These are phyloP conservation scores for Malurus alboscapulatus DNA, from an alignment of 2,113 vertebrate species.

Conservation along the genomic window DNA sequence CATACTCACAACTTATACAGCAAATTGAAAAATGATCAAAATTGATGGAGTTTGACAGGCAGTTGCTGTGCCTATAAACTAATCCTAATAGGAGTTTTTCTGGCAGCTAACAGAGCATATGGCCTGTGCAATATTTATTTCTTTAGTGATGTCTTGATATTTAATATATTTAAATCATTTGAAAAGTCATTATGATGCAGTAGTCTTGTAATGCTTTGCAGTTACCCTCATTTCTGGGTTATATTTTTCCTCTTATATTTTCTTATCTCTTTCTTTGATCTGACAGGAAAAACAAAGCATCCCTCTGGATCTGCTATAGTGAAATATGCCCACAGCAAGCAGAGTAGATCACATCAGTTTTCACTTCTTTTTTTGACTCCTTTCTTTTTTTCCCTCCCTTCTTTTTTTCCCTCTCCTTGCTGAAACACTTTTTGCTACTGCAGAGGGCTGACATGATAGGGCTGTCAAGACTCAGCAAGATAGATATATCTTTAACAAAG, in stretches of 20 bases:
- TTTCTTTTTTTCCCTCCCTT: neutral
- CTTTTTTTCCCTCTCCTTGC: neutral
- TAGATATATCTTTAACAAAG: conserved; percentile 70
- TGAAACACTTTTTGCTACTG: conserved; percentile 67
- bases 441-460: conserved; percentile 70
- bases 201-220: conserved; percentile 42
- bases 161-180: conserved; percentile 56
- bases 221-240: conserved; percentile 39
- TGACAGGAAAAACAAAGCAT: conserved; percentile 68
- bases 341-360: conserved; percentile 64
- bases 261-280: conserved; percentile 70
- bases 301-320: conserved; percentile 55
- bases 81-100: conserved; percentile 62
- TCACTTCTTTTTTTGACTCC: conserved; percentile 17
- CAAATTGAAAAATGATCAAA: conserved; percentile 56
- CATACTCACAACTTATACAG: neutral
- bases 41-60: conserved; percentile 26
- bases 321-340: conserved; percentile 70
- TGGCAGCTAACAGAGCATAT: conserved; percentile 64
- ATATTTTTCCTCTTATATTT: conserved; percentile 57
- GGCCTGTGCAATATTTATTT: conserved; percentile 73
- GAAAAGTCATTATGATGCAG: conserved; percentile 20
- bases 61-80: conserved; percentile 29
- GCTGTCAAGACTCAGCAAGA: conserved; percentile 71
- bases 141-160: conserved; percentile 55